Evolutionary conservation across 2,888 invertebrate genomes (phyloP), one percentile per base, ranked within the genome.

Genomic region (Prosopocoilus inquinatus): DNA sequence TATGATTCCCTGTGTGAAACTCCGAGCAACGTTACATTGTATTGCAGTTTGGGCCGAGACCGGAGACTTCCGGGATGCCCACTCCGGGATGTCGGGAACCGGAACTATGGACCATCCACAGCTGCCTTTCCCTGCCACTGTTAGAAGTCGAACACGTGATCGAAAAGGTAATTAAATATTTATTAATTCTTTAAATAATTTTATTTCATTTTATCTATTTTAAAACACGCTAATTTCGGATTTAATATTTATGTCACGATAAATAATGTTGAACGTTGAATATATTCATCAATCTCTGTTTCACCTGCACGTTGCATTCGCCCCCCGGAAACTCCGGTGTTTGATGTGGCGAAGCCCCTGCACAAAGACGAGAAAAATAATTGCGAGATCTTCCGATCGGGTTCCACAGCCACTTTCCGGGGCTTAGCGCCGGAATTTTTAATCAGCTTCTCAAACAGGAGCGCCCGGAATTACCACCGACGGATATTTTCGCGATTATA

Each of bases 1-100:
- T 46, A 9, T 11, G 9, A 33, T 15, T 9, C 7, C 9, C 33
- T 13, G 46, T 46, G 9, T 41, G 34, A 53, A 12, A 53, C 39
- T 53, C 34, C 32, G 53, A 50, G 53, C 53, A 48, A 53, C 53
- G 48, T 66, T 68, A 67, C 68, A 69, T 65, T 66, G 61, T 63
- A 75, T 86, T 84, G 66, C 87, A 93, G 92, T 92, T 76, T 92
- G 92, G 91, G 91, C 92, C 62, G 92, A 92, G 79, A 89, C 89
- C 55, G 90, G 90, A 62, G 92, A 92, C 80, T 92, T 92, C 78
- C 85, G 92, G 67, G 92, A 92, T 79, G 85, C 89, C 63, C 91
- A 90, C 68, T 88, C 89, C 28, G 79, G 79, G 9, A 74, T 81
- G 65, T 76, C 85, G 1, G 84, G 84, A 58, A 75, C 75, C 58